Evolutionary conservation across 1,140 invertebrate genomes (phyloP), one percentile per base, ranked within the genome.

Genomic region (Hylyphantes graminicola): DNA sequence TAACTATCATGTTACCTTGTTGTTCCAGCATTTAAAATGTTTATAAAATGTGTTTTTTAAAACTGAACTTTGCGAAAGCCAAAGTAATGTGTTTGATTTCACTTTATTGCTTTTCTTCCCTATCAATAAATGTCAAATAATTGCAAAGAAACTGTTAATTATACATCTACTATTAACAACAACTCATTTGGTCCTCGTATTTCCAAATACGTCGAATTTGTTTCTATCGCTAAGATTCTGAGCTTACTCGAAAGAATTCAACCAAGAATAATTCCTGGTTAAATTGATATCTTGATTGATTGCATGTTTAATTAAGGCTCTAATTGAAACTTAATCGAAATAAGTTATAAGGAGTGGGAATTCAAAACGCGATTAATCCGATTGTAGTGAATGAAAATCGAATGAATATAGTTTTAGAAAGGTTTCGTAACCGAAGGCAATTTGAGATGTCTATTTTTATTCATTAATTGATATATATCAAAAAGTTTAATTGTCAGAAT

Each of bases 301-400:
- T 74, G 55, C 35, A 57, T 55, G 54, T 10, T 74, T 74, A 74
- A 74, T 74, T 74, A 74, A 8, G 21, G 48, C n/a, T 21, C 72
- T 74, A 74, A 74, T 74, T 74, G 72, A 74, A 74, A 74, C 11
- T 74, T 74, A 74, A 74, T n/a, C 54, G 72, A 74, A 74, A 74
- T 74, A 74, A 57, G 70, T 74, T 57, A 21, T 8, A 57, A n/a
- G 21, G 54, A 74, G 21, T 53, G 48, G 72, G 57, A 74, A 74
- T 55, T 57, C 54, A 57, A 74, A 74, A 74, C 21, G 19, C 17
- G 54, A 74, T 74, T 35, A 74, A 74, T 74, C 17, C 57, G 57
- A 74, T 74, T 74, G 72, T 35, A 74, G 54, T 35, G 72, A 74
- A 74, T 74, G 54, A 57, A 13, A 48, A 35, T 35, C 35, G 35